phyloP scores from a whole-genome alignment of 2,797 vertebrate species.

The Triplophysa bombifrons region DNA sequence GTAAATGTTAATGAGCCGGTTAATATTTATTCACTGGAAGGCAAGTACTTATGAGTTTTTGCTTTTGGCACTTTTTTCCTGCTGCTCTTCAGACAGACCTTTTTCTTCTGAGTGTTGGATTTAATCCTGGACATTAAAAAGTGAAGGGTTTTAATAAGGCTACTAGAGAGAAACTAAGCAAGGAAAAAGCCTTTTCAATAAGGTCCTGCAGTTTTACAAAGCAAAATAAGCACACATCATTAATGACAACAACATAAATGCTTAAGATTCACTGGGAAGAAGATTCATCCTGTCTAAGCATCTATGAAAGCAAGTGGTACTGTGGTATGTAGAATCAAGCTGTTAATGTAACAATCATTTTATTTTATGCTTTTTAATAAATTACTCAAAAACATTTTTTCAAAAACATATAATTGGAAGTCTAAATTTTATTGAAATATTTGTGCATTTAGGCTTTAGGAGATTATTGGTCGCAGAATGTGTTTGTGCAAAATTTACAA shows the following conservation, averaged over 20 bases:
- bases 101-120: slow-evolving; percentile 18
- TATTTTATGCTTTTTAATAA: no score
- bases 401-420: no score
- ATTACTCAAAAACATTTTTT: no score
- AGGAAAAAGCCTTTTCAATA: not conserved
- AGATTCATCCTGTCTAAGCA: slow-evolving; percentile 2
- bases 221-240: not conserved
- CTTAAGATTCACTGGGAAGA: not conserved
- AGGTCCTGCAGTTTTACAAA: not conserved
- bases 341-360: not conserved
- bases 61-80: slow-evolving; percentile 7
- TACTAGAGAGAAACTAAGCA: not conserved
- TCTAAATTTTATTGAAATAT: not conserved
- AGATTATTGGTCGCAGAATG: no score
- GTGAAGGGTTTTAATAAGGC: slow-evolving; percentile 13
- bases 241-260: not conserved
- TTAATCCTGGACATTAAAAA: slow-evolving; percentile 46
- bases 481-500: no score
- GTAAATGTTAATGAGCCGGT: not conserved
- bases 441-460: not conserved
- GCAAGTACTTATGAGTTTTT: not conserved
- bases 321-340: not conserved
- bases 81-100: not conserved
- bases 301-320: not conserved
- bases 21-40: not conserved